Base-by-base conservation (phyloP, 2,113 vertebrate genomes). In the Ptyas mucosa region DNA sequence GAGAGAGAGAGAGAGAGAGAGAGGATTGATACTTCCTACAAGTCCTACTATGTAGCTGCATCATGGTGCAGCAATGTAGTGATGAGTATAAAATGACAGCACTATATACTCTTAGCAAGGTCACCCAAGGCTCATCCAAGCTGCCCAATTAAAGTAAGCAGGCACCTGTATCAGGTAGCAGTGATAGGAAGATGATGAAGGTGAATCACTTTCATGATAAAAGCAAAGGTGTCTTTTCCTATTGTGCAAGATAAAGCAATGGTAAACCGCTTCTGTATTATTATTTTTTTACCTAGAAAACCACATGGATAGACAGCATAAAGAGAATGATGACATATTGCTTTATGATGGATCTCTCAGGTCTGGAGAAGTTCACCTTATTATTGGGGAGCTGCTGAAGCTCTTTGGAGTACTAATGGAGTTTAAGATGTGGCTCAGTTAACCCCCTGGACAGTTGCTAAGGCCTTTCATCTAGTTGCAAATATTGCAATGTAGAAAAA, bases 1-100 rank as follows among this genome's bases (percentile, higher is more conserved):
- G 11, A 64, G 3, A 0, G 4, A n/a, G 4, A 1, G 26, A 29
- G 1, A n/a, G 61, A 2, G 4, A 3, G 64, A 69, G 12, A 12
- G 64, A 29, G 26, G 24, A 64, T 12, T 12, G 10, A 29, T 69
- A 69, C 11, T 12, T n/a, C 61, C 29, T 29, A 34, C 64, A 75
- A 75, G n/a, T 14, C 14, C 64, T 15, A n/a, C 14, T 75, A 34
- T 75, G n/a, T n/a, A 34, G 12, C n/a, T n/a, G 6, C n/a, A 34
- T 18, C n/a, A 34, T 75, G 29, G n/a, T 75, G 26, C 61, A 64
- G 5, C 64, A 75, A 75, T 7, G 14, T 18, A n/a, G n/a, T n/a
- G n/a, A 34, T 34, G 1, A 75, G 14, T n/a, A 34, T 34, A 75
- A n/a, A 69, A 75, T 69, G 29, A 69, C 5, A 69, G 26, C 29